phyloP scores from a whole-genome alignment of 1,140 invertebrate genomes.

The Drosophila nebulosa region DNA sequence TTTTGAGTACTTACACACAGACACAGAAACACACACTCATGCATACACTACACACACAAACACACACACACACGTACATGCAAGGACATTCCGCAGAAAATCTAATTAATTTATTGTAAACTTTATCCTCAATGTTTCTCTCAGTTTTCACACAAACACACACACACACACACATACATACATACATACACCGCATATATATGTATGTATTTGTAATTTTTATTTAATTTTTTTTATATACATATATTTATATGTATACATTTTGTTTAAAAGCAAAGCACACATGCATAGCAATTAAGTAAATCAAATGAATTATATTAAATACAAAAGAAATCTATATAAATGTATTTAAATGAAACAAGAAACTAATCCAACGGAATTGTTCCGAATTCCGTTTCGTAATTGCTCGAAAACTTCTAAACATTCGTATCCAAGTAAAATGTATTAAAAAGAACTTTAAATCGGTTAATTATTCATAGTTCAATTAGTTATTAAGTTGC shows the following conservation, averaged over 20 bases:
- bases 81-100: slow-evolving; percentile 54
- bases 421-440: neutral
- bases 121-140: slow-evolving; percentile 27
- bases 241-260: slow-evolving; percentile 21
- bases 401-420: neutral
- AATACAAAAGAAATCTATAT: slow-evolving; percentile 36
- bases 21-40: slow-evolving; percentile 7
- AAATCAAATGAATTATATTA: slow-evolving; percentile 56
- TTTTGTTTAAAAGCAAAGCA: slow-evolving; percentile 36
- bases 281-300: slow-evolving; percentile 57
- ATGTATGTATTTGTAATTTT: neutral
- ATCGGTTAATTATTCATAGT: neutral
- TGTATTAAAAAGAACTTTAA: neutral
- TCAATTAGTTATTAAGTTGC: neutral
- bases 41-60: slow-evolving; percentile 8
- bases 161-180: slow-evolving; percentile 7
- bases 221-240: neutral
- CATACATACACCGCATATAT: slow-evolving; percentile 8
- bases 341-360: slow-evolving; percentile 57
- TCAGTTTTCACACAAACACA: slow-evolving; percentile 12
- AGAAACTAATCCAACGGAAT: neutral
- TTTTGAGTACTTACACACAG: slow-evolving; percentile 47
- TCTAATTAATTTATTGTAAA: slow-evolving; percentile 3
- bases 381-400: neutral
- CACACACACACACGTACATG: slow-evolving; percentile 8